phyloP scores from a whole-genome alignment of 2,113 vertebrate genomes.

The Pipra filicauda region DNA sequence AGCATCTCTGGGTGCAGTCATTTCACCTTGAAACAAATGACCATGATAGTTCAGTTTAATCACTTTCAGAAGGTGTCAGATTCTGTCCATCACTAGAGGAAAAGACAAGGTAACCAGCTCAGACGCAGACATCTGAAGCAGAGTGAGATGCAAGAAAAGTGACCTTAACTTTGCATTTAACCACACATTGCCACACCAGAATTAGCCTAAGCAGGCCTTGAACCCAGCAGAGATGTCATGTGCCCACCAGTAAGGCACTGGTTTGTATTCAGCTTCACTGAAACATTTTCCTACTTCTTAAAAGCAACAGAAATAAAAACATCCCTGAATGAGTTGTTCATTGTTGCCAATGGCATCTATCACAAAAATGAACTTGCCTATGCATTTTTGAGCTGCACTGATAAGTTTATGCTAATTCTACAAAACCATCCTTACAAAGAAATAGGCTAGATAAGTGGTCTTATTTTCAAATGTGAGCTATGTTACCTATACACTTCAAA shows the following conservation, averaged over 20 bases:
- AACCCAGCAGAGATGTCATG: background rate
- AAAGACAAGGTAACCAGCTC: background rate
- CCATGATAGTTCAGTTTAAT: background rate
- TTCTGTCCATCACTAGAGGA: background rate
- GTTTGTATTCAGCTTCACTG: background rate
- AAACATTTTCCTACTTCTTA: background rate
- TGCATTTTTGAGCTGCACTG: background rate
- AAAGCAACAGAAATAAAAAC: background rate
- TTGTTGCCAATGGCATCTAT: background rate
- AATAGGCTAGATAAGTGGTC: background rate
- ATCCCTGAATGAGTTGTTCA: background rate
- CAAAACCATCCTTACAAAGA: background rate
- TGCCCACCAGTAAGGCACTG: rapidly evolving
- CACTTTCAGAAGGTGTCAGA: background rate
- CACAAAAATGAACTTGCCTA: background rate
- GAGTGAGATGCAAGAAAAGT: background rate
- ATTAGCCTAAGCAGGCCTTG: background rate
- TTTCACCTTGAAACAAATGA: background rate
- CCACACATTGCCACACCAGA: background rate
- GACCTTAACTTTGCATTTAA: background rate
- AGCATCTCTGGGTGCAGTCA: background rate
- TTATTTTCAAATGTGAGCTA: background rate
- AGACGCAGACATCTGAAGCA: background rate
- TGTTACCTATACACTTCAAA: background rate
- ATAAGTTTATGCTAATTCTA: background rate